Evolutionary conservation across 2,797 vertebrate species (phyloP).

Genomic region (Ptychadena robeensis): DNA sequence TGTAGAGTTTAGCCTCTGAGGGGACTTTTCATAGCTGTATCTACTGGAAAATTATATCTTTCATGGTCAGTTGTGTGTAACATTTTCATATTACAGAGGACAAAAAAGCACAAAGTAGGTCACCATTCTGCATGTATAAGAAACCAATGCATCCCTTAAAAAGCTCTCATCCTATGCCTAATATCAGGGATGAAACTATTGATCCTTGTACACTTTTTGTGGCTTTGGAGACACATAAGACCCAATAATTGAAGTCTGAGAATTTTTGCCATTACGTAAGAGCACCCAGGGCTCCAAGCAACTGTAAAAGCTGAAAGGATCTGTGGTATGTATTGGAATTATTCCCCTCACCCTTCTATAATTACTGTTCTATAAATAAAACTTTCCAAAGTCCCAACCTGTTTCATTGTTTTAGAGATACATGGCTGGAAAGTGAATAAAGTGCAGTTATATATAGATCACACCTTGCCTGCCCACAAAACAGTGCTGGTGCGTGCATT

Average conservation of each 20-base stretch:
- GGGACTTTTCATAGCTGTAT: neutral
- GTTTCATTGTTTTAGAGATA: constrained; percentile 2
- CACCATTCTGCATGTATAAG: constrained; percentile 32
- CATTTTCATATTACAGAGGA: neutral
- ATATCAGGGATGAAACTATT: neutral
- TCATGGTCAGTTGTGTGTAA: neutral
- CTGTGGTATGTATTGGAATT: constrained; percentile 14
- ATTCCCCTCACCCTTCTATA: constrained; percentile 29
- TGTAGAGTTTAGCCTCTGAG: neutral
- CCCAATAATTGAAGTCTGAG: neutral
- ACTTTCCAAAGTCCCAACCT: constrained; percentile 31
- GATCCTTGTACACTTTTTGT: neutral
- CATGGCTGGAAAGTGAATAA: constrained; percentile 10
- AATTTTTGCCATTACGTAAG: constrained; percentile 5
- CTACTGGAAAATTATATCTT: neutral
- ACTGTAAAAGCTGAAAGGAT: constrained; percentile 21
- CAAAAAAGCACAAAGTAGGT: constrained; percentile 37
- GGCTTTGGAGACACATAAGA: constrained; percentile 9
- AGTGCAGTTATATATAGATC: constrained; percentile 5
- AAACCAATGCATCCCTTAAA: constrained; percentile 35
- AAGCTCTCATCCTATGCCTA: constrained; percentile 32
- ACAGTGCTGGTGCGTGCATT: constrained; percentile 5
- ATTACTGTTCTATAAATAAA: constrained; percentile 36
- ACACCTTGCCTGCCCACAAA: constrained; percentile 31
- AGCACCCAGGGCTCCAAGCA: constrained; percentile 7